Evolutionary conservation across 1,140 invertebrate genomes (phyloP).

Genomic region (Helicoverpa zea): DNA sequence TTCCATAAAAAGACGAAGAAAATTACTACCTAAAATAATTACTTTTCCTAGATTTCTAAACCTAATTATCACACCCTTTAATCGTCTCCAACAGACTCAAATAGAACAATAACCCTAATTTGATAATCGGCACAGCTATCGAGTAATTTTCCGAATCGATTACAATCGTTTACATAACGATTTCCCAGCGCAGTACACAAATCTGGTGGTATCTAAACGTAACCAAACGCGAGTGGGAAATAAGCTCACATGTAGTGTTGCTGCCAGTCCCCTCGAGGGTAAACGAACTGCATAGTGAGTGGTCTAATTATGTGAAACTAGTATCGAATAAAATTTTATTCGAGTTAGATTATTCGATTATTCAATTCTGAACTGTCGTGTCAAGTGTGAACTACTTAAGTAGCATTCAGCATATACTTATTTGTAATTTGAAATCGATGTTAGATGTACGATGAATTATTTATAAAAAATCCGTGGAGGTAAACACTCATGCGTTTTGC

Average conservation of each 20-base stretch:
- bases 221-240: slow-evolving; percentile 45
- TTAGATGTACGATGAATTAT: no score
- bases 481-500: no score
- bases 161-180: not conserved
- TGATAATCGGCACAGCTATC: slow-evolving; percentile 22
- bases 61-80: no score
- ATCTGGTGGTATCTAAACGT: slow-evolving; percentile 34
- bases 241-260: slow-evolving; percentile 46
- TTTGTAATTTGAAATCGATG: no score
- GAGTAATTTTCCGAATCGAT: slow-evolving; percentile 17
- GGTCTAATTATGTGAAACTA: not conserved
- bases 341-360: not conserved
- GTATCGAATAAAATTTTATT: not conserved
- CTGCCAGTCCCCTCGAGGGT: not conserved
- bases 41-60: no score
- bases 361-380: no score
- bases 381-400: no score
- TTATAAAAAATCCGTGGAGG: no score
- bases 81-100: not conserved
- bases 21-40: no score
- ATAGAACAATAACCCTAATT: slow-evolving; percentile 9
- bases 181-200: slow-evolving; percentile 13
- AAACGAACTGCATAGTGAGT: slow-evolving; percentile 9
- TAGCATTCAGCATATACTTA: no score
- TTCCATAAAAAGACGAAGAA: no score